phyloP scores from a whole-genome alignment of 2,113 vertebrate genomes.

The Sander vitreus region DNA sequence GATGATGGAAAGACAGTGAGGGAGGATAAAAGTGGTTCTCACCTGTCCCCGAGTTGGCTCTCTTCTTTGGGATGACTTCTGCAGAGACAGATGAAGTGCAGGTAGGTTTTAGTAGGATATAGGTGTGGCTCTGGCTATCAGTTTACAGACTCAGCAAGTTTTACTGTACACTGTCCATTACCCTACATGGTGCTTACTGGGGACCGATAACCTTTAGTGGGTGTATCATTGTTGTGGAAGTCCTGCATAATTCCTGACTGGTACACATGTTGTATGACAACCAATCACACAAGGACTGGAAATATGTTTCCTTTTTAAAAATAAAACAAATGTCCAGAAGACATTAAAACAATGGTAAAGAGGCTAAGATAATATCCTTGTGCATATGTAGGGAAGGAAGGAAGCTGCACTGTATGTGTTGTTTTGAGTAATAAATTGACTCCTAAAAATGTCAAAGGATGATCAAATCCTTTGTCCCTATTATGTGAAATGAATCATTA shows the following conservation, averaged over 20 bases:
- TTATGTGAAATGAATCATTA: constrained; percentile 24
- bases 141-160: constrained; percentile 20
- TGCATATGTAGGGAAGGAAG: not conserved
- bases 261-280: not conserved
- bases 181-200: constrained; percentile 64
- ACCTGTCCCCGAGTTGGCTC: constrained; percentile 79
- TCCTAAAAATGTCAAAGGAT: not conserved
- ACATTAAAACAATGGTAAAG: constrained; percentile 24
- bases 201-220: constrained; percentile 17
- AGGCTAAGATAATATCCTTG: not conserved
- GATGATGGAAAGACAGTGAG: not conserved
- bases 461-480: not conserved
- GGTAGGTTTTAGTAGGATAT: constrained; percentile 47
- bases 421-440: not conserved
- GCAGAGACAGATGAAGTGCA: constrained; percentile 56
- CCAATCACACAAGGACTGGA: constrained; percentile 51
- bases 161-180: constrained; percentile 39
- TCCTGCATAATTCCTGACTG: not conserved
- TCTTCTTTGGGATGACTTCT: constrained; percentile 83
- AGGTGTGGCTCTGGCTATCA: constrained; percentile 69
- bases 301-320: constrained; percentile 54
- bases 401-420: not conserved
- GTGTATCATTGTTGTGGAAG: constrained; percentile 27
- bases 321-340: constrained; percentile 36
- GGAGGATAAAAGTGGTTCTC: constrained; percentile 24